These are phyloP conservation scores for Actenoides hombroni DNA, from an alignment of 2,113 vertebrate genomes.

Conservation along the genomic window DNA sequence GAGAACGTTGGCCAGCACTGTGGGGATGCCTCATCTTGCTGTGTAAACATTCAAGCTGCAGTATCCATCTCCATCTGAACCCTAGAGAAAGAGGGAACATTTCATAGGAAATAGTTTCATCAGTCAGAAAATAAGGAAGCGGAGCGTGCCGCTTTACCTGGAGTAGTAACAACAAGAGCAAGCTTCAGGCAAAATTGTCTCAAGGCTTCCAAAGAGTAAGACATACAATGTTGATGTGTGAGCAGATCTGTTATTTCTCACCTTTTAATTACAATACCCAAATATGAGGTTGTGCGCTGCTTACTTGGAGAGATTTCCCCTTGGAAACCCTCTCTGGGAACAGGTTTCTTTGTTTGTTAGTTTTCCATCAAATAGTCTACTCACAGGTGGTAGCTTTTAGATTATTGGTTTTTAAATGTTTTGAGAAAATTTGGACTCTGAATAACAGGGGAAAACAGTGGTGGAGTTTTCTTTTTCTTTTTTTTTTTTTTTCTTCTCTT, in stretches of 20 bases:
- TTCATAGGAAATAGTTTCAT: background rate
- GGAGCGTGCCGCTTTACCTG: background rate
- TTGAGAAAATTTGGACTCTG: background rate
- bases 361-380: too few species aligned
- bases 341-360: background rate
- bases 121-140: background rate
- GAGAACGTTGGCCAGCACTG: rapidly evolving
- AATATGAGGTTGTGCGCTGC: background rate
- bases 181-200: background rate
- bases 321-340: background rate
- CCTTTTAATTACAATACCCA: background rate
- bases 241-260: background rate
- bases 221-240: background rate
- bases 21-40: background rate
- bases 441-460: background rate
- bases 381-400: background rate
- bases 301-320: background rate
- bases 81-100: background rate
- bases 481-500: background rate
- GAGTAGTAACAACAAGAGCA: background rate
- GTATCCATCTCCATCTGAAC: background rate
- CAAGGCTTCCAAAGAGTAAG: background rate
- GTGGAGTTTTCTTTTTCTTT: background rate
- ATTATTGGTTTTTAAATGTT: background rate
- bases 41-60: too few species aligned